Percentiles rank a stretch among this genome's conserved stretches.
phyloP scores from a whole-genome alignment of 2,888 invertebrate species.

The Phalera bucephala region DNA sequence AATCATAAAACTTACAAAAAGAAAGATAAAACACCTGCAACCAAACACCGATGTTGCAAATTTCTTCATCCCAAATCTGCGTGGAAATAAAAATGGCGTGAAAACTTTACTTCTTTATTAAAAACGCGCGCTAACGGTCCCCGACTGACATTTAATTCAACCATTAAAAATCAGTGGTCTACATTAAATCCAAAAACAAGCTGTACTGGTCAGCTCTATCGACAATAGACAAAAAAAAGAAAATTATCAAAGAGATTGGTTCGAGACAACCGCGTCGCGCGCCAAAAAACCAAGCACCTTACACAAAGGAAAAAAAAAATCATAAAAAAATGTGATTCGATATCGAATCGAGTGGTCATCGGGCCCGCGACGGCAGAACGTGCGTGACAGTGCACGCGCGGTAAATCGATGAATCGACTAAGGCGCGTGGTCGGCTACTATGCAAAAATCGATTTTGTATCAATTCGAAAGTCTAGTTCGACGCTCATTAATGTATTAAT shows the following conservation, averaged over 20 bases:
- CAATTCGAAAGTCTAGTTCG: conserved; percentile 34
- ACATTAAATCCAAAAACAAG: conserved; percentile 55
- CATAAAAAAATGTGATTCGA: conserved; percentile 52
- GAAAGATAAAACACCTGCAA: no score
- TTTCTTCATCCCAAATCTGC: conserved; percentile 7
- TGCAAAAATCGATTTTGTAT: conserved; percentile 62
- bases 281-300: conserved; percentile 58
- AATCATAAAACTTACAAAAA: no score
- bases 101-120: conserved; percentile 30
- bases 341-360: conserved; percentile 63
- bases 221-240: conserved; percentile 59
- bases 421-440: conserved; percentile 51
- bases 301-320: conserved; percentile 42
- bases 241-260: conserved; percentile 55
- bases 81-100: conserved; percentile 18
- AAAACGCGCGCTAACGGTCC: conserved; percentile 47
- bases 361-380: conserved; percentile 45
- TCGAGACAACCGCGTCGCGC: conserved; percentile 50
- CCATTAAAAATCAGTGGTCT: conserved; percentile 58
- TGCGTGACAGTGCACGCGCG: conserved; percentile 71
- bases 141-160: conserved; percentile 47
- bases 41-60: not conserved
- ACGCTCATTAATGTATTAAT: conserved; percentile 18
- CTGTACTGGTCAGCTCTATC: conserved; percentile 42
- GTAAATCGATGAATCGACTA: conserved; percentile 50